Conservation (phyloP, 2,113 vertebrate species). For the Nibea coibor region DNA sequence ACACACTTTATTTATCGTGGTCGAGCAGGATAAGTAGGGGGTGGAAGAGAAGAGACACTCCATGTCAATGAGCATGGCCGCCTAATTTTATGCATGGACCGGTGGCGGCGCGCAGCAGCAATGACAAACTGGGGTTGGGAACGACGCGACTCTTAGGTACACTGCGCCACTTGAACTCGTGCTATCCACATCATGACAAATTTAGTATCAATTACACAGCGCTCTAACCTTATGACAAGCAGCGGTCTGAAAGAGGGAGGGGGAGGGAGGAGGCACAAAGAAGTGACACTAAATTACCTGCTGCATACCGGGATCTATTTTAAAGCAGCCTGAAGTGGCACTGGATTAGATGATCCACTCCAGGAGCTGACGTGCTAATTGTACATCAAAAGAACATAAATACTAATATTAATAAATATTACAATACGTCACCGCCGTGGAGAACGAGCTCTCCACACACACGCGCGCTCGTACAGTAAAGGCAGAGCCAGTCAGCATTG, state of each 20-base stretch:
- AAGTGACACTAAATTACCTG: constrained; percentile 76
- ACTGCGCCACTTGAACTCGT: constrained; percentile 71
- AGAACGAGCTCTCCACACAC: constrained; percentile 15
- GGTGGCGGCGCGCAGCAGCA: constrained; percentile 52
- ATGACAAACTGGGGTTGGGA: constrained; percentile 69
- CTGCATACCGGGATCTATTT: constrained; percentile 71
- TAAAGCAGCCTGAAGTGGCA: constrained; percentile 69
- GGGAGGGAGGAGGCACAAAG: constrained; percentile 64
- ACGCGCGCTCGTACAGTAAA: constrained; percentile 1
- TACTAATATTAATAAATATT: constrained; percentile 61
- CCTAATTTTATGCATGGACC: constrained; percentile 73
- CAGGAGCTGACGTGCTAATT: constrained; percentile 69
- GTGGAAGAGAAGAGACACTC: constrained; percentile 61
- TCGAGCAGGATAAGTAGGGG: constrained; percentile 46
- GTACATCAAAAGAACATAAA: constrained; percentile 67
- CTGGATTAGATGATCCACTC: constrained; percentile 71
- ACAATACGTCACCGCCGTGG: constrained; percentile 43
- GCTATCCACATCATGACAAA: constrained; percentile 77
- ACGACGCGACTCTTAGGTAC: constrained; percentile 66
- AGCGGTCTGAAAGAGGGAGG: constrained; percentile 62
- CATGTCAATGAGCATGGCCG: constrained; percentile 70
- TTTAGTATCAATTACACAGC: constrained; percentile 82
- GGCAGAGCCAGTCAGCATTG: constrained; percentile 29
- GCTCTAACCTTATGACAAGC: constrained; percentile 78
- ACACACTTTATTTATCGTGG: constrained; percentile 73